These are phyloP conservation scores for Phalacrocorax carbo DNA, from an alignment of 2,113 vertebrate species.

Conservation along the genomic window DNA sequence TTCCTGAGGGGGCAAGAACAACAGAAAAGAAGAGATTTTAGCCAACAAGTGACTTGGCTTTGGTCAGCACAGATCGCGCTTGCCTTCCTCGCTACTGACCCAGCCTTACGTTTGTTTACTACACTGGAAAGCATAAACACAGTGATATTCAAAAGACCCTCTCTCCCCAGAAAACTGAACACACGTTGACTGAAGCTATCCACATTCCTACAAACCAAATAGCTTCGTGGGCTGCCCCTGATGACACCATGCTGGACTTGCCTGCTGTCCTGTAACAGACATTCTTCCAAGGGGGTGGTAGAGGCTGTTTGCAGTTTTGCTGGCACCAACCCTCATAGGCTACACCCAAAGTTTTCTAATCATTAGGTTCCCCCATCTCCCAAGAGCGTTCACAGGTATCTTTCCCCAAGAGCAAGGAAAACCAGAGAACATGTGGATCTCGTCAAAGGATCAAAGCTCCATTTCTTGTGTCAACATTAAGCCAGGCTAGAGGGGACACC, in stretches of 20 bases:
- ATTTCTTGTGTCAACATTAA: neutral
- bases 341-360: neutral
- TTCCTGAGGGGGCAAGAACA: neutral
- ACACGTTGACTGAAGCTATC: neutral
- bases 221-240: neutral
- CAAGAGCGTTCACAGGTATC: neutral
- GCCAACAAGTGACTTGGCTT: accelerated
- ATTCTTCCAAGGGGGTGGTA: neutral
- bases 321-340: neutral
- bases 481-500: neutral
- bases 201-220: neutral
- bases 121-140: neutral
- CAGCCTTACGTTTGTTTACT: neutral
- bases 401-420: neutral
- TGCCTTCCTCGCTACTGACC: neutral
- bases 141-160: neutral
- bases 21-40: neutral
- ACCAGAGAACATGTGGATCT: neutral
- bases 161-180: neutral
- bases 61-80: neutral
- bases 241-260: neutral
- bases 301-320: neutral
- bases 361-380: neutral
- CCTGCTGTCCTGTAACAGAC: neutral
- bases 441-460: neutral